Evolutionary conservation across 2,888 invertebrate genomes (phyloP).

Genomic region (Spodoptera littoralis): DNA sequence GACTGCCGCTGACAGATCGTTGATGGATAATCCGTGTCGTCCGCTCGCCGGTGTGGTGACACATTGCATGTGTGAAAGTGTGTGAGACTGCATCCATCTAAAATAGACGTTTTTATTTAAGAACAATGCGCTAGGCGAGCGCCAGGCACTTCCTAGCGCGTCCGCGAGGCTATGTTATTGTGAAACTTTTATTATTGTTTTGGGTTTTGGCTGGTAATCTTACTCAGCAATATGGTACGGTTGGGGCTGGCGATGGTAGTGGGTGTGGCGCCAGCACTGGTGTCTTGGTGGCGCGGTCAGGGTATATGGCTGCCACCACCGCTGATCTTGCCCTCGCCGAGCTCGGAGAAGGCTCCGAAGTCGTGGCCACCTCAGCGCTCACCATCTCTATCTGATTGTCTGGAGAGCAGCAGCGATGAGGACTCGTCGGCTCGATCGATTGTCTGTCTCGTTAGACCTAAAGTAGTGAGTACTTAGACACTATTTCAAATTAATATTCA

Average conservation of each 20-base stretch:
- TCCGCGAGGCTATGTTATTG: constrained; percentile 55
- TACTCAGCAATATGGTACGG: constrained; percentile 76
- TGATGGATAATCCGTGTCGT: constrained; percentile 71
- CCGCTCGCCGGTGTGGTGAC: constrained; percentile 72
- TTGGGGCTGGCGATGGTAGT: constrained; percentile 86
- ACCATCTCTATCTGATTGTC: constrained; percentile 85
- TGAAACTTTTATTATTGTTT: constrained; percentile 46
- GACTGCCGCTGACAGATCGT: constrained; percentile 60
- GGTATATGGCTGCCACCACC: constrained; percentile 70
- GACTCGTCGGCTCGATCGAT: constrained; percentile 81
- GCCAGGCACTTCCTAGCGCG: constrained; percentile 64
- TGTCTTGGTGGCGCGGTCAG: constrained; percentile 85
- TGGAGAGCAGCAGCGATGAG: constrained; percentile 84
- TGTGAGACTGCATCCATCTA: constrained; percentile 75
- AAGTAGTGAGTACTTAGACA: constrained; percentile 76
- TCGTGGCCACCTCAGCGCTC: constrained; percentile 78
- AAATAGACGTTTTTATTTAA: constrained; percentile 82
- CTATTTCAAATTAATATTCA: background rate
- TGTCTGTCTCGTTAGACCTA: constrained; percentile 84
- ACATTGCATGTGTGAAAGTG: constrained; percentile 74
- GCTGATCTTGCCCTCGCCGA: constrained; percentile 63
- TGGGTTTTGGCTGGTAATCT: constrained; percentile 19
- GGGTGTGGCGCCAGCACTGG: constrained; percentile 85
- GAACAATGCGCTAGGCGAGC: constrained; percentile 70
- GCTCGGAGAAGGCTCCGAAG: constrained; percentile 72